These are phyloP conservation scores for Polydrusus pterygomalis DNA, from an alignment of 2,888 invertebrate species.

Conservation along the genomic window DNA sequence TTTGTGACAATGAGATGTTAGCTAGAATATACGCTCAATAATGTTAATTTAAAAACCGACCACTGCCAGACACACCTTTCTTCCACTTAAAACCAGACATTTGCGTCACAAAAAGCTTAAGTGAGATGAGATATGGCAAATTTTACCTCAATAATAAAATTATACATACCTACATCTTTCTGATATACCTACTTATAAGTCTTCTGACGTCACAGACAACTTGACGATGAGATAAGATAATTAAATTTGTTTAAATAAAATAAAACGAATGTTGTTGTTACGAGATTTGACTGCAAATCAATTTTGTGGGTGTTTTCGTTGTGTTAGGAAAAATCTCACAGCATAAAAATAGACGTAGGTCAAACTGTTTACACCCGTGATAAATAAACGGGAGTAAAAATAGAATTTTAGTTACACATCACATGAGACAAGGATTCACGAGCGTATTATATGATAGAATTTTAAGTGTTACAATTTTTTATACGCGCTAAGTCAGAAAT, in stretches of 20 bases:
- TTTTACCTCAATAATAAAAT: background rate
- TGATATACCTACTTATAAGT: background rate
- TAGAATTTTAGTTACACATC: slow-evolving; percentile 27
- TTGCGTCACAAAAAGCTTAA: background rate
- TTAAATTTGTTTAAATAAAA: background rate
- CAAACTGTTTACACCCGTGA: slow-evolving; percentile 1
- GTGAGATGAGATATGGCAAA: background rate
- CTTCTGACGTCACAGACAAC: background rate
- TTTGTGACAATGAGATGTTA: too few relatives aligned
- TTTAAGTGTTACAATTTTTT: too few relatives aligned
- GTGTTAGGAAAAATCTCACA: background rate
- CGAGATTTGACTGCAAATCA: background rate
- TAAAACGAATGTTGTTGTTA: background rate
- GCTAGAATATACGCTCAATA: too few relatives aligned
- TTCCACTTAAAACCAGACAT: background rate
- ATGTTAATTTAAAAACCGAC: too few relatives aligned
- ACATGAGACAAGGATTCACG: background rate
- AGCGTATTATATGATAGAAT: background rate
- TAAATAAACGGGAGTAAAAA: slow-evolving; percentile 8
- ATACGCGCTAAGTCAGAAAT: background rate
- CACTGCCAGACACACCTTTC: background rate
- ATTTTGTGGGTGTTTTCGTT: slow-evolving; percentile 1
- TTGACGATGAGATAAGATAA: slow-evolving; percentile 5
- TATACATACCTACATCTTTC: background rate
- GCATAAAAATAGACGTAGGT: slow-evolving; percentile 8